These are phyloP conservation scores for Anthonomus grandis DNA, from an alignment of 1,140 invertebrate species.

Conservation along the genomic window DNA sequence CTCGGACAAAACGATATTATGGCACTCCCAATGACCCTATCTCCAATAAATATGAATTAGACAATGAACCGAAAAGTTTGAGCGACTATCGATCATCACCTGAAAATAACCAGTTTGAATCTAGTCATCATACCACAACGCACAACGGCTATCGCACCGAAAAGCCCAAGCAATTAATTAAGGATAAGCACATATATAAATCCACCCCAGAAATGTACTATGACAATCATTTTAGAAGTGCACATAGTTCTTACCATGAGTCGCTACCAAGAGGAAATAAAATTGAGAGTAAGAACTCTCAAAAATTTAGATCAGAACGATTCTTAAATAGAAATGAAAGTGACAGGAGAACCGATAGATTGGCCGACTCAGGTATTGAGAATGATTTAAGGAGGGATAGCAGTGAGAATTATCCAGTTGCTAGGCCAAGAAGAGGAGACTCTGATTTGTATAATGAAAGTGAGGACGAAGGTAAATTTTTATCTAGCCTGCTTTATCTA, in stretches of 20 bases:
- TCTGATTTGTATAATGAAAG: slow-evolving; percentile 51
- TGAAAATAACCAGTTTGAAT: slow-evolving; percentile 54
- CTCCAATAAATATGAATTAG: slow-evolving; percentile 31
- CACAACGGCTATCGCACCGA: slow-evolving; percentile 50
- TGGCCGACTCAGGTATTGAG: slow-evolving; percentile 74
- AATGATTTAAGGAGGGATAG: slow-evolving; percentile 73
- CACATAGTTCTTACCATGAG: slow-evolving; percentile 51
- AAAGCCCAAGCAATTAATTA: slow-evolving; percentile 41
- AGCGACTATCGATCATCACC: slow-evolving; percentile 58
- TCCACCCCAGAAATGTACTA: slow-evolving; percentile 57
- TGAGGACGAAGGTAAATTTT: slow-evolving; percentile 56
- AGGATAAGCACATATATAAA: slow-evolving; percentile 54
- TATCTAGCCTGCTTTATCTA: not conserved
- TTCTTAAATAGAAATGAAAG: slow-evolving; percentile 51
- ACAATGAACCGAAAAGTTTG: slow-evolving; percentile 62
- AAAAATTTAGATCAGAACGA: slow-evolving; percentile 48
- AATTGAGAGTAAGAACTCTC: slow-evolving; percentile 43
- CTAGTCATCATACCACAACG: slow-evolving; percentile 51
- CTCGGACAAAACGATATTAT: slow-evolving; percentile 50
- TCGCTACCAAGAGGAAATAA: slow-evolving; percentile 52
- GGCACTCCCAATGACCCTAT: slow-evolving; percentile 38
- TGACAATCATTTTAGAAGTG: slow-evolving; percentile 25
- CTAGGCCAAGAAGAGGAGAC: slow-evolving; percentile 13
- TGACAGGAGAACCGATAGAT: slow-evolving; percentile 54
- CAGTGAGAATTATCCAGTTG: slow-evolving; percentile 48